These are phyloP conservation scores for Apis laboriosa DNA, from an alignment of 1,140 invertebrate species.

Conservation along the genomic window DNA sequence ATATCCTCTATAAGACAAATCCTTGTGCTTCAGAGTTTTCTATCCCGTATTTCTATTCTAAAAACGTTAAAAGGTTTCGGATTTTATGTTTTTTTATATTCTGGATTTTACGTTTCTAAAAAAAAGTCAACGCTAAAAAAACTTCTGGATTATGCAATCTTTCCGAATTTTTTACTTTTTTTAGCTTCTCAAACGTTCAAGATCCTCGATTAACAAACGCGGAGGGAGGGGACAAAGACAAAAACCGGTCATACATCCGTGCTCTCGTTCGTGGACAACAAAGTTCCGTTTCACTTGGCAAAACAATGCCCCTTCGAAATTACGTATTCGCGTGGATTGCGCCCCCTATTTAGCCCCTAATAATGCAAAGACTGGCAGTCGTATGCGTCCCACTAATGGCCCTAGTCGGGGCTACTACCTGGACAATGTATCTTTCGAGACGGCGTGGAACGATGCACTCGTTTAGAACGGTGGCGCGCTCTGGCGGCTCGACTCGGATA, in stretches of 20 bases:
- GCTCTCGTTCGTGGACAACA: not conserved
- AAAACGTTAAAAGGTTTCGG: too few relatives aligned
- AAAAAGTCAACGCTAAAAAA: too few relatives aligned
- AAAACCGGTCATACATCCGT: not conserved
- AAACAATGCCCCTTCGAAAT: slow-evolving; percentile 49
- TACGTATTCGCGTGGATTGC: slow-evolving; percentile 58
- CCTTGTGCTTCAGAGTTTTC: too few relatives aligned
- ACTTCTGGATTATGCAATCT: too few relatives aligned
- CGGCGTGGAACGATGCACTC: slow-evolving; percentile 19
- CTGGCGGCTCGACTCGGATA: slow-evolving; percentile 16
- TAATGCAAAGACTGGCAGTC: slow-evolving; percentile 52
- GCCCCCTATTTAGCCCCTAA: slow-evolving; percentile 45
- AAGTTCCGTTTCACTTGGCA: not conserved
- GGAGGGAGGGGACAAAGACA: not conserved
- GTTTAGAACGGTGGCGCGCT: not conserved
- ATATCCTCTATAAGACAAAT: too few relatives aligned
- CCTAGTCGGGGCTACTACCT: slow-evolving; percentile 42
- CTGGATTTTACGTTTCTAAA: too few relatives aligned
- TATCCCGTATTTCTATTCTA: too few relatives aligned
- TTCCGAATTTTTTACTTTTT: too few relatives aligned
- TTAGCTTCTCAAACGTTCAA: not conserved
- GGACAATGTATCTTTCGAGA: slow-evolving; percentile 48
- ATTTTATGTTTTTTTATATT: too few relatives aligned
- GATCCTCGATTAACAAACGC: too few relatives aligned
- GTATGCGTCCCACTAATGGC: slow-evolving; percentile 55